These are phyloP conservation scores for Channa argus DNA, from an alignment of 2,113 vertebrate genomes.

Conservation along the genomic window DNA sequence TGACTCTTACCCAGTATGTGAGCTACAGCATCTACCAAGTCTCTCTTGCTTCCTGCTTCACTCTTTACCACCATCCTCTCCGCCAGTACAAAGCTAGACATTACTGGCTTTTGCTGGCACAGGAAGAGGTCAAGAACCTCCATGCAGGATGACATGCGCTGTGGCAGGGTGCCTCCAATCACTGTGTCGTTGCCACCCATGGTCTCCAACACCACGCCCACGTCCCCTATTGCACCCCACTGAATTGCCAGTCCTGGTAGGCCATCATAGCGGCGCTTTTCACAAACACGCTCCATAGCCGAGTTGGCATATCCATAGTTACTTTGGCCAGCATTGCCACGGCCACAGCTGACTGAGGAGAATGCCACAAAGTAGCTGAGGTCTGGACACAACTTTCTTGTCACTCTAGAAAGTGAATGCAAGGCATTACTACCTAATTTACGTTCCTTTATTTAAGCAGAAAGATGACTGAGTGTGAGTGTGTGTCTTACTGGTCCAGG, in stretches of 20 bases:
- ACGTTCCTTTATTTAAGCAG: neutral
- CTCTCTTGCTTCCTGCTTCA: slow-evolving; percentile 77
- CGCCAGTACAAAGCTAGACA: slow-evolving; percentile 95
- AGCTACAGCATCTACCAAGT: slow-evolving; percentile 90
- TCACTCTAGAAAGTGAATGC: slow-evolving; percentile 76
- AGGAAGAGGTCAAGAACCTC: slow-evolving; percentile 94
- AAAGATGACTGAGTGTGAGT: too few relatives aligned
- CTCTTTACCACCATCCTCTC: slow-evolving; percentile 80
- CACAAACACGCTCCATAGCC: slow-evolving; percentile 96
- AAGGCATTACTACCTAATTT: neutral
- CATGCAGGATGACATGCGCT: slow-evolving; percentile 92
- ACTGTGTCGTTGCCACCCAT: slow-evolving; percentile 87
- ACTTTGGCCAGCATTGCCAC: slow-evolving; percentile 93
- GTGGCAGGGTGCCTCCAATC: slow-evolving; percentile 91
- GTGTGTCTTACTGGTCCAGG: slow-evolving; percentile 87
- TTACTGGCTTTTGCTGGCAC: slow-evolving; percentile 86
- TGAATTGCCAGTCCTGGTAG: slow-evolving; percentile 93
- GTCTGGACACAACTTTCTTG: slow-evolving; percentile 88
- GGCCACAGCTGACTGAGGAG: slow-evolving; percentile 97
- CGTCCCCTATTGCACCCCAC: slow-evolving; percentile 97
- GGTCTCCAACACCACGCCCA: slow-evolving; percentile 90
- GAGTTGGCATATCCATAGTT: slow-evolving; percentile 99
- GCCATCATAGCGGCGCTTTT: slow-evolving; percentile 86
- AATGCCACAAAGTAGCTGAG: slow-evolving; percentile 94
- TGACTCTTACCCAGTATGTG: slow-evolving; percentile 90